Base-by-base conservation (phyloP, 2,888 invertebrate species). In the Ramazzottius varieornatus region DNA sequence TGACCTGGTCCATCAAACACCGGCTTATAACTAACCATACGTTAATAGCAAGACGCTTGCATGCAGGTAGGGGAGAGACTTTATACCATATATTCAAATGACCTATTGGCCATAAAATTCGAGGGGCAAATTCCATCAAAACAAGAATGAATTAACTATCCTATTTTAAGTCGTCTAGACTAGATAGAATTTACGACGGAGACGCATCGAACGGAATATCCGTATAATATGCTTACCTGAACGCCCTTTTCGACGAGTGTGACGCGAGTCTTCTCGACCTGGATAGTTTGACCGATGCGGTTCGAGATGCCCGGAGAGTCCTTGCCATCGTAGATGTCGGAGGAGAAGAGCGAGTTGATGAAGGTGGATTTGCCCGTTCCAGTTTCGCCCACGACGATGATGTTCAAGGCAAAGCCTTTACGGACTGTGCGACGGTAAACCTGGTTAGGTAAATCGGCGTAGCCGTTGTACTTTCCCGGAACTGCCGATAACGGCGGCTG, bases 291-390 rank as follows among this genome's bases (percentile, higher is more conserved):
- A 4, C 54, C 54, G 29, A 54, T 54, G 29, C 54, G 54, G 29
- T 54, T 24, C 4, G 54, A 54, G 29, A 54, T 54, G 4, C 54
- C 54, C 54, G 29, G 29, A 29, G 54, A 54, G 4, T 54, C 54
- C 29, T 54, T 54, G 20, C 54, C 54, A 29, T 54, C 54, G 54
- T 54, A 54, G 54, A 54, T 54, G 54, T 54, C 54, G 29, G 54
- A 16, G 54, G 54, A 54, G 54, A 54, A 54, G 54, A 54, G 54
- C 20, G 54, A 54, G 29, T 54, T 54, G 54, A 54, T 54, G 54
- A 54, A 54, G 20, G 54, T 54, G 16, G 54, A 54, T 24, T 54
- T 54, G 54, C 54, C 54, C 20, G 54, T 54, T 8, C 54, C 54
- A 29, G 54, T 54, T 29, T 54, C 54, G 4, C 54, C 54, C 20